A percentile compares a stretch with the other conserved stretches of the same genome.
These are phyloP conservation scores for Polydrusus cervinus DNA, from an alignment of 2,888 invertebrate genomes.

Conservation along the genomic window DNA sequence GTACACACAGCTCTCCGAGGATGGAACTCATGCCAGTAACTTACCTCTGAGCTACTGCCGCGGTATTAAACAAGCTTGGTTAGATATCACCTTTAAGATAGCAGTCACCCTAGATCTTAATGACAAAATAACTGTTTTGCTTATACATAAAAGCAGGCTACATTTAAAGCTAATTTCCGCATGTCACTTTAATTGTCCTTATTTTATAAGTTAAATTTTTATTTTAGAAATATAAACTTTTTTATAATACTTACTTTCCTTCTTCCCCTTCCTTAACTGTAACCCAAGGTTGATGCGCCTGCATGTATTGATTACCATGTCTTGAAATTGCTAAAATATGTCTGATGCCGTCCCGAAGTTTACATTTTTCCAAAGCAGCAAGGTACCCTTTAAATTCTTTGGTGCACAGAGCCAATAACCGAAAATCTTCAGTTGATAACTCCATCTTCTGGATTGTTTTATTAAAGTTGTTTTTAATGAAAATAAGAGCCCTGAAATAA, in stretches of 20 bases:
- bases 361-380: conserved; percentile 82
- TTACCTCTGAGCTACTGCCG: no score
- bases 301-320: conserved; percentile 98
- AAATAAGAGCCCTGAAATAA: conserved; percentile 84
- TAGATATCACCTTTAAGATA: no score
- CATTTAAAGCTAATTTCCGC: no score
- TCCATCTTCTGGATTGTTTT: conserved; percentile 79
- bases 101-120: no score
- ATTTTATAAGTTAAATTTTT: no score
- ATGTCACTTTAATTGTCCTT: no score
- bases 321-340: conserved; percentile 91
- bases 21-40: no score
- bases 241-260: conserved; percentile 80
- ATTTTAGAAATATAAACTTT: no score
- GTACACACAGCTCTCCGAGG: no score
- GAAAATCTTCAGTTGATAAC: conserved; percentile 79
- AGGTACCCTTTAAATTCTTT: conserved; percentile 85
- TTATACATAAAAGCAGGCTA: no score
- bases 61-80: no score
- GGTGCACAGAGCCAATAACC: conserved; percentile 85
- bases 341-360: conserved; percentile 88
- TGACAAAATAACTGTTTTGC: no score
- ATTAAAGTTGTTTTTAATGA: conserved; percentile 88
- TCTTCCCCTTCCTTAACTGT: conserved; percentile 86
- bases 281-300: conserved; percentile 95